Evolutionary conservation across 1,140 invertebrate species (phyloP).

Genomic region (Drosophila pectinifera): DNA sequence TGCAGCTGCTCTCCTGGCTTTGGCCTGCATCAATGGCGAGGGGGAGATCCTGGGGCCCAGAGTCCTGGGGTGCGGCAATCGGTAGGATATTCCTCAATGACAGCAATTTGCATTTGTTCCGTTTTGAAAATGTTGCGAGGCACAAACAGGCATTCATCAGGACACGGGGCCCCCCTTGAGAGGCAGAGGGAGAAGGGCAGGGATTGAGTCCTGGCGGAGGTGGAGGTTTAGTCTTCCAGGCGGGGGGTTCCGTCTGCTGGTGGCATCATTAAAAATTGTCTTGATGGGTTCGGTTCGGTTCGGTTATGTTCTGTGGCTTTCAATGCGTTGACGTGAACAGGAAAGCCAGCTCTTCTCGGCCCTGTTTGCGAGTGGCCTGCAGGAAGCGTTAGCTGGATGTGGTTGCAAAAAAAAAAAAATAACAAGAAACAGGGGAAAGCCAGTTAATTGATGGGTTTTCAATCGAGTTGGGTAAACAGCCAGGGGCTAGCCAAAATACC

Average conservation of each 20-base stretch:
- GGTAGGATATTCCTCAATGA: conserved; percentile 53
- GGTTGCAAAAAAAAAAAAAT: background rate
- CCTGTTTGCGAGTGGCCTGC: background rate
- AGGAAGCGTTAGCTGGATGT: background rate
- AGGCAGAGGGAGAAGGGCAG: background rate
- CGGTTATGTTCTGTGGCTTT: conserved; percentile 51
- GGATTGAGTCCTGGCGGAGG: background rate
- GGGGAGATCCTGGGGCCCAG: no score
- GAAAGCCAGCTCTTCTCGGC: conserved; percentile 3
- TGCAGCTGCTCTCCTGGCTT: no score
- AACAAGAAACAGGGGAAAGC: background rate
- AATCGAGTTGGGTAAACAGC: background rate
- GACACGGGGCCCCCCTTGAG: background rate
- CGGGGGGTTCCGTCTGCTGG: conserved; percentile 13
- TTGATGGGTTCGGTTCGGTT: conserved; percentile 53
- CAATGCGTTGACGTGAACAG: conserved; percentile 26
- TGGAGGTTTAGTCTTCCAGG: background rate
- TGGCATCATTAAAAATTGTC: conserved; percentile 75
- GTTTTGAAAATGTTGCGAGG: conserved; percentile 46
- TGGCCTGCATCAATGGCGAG: conserved; percentile 48
- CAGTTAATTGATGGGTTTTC: conserved; percentile 15
- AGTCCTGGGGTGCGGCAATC: background rate
- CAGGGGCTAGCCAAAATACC: no score
- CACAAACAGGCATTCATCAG: conserved; percentile 25
- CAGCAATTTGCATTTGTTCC: conserved; percentile 81